Evolutionary conservation across 2,113 vertebrate genomes (phyloP).

Genomic region (Ivindomyrus marchei): DNA sequence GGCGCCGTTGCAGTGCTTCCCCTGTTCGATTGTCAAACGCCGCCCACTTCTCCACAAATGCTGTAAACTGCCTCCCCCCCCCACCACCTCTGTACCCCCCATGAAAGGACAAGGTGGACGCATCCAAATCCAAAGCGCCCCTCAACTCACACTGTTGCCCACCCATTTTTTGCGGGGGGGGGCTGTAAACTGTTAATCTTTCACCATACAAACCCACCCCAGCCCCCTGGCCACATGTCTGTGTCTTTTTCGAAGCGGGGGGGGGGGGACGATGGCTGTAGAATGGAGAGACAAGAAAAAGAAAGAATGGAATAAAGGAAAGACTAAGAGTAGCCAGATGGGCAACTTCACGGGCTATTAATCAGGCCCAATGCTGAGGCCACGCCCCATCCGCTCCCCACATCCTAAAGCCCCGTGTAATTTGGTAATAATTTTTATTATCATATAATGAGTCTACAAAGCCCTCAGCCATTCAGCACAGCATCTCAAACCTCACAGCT

Average conservation of each 20-base stretch:
- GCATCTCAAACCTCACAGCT: slow-evolving; percentile 77
- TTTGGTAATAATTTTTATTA: slow-evolving; percentile 99
- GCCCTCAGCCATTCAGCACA: slow-evolving; percentile 68
- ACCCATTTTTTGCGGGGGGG: slow-evolving; percentile 7
- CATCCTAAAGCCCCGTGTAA: slow-evolving; percentile 95
- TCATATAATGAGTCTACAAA: slow-evolving; percentile 92
- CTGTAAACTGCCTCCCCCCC: slow-evolving; percentile 29
- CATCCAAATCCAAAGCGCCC: slow-evolving; percentile 52
- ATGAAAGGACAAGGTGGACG: slow-evolving; percentile 37
- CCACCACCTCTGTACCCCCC: slow-evolving; percentile 38
- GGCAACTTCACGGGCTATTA: slow-evolving; percentile 99
- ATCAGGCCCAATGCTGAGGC: slow-evolving; percentile 79
- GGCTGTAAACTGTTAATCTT: slow-evolving; percentile 64
- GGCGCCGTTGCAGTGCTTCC: slow-evolving; percentile 36
- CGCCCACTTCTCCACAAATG: slow-evolving; percentile 44
- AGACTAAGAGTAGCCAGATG: slow-evolving; percentile 81
- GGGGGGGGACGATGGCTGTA: background rate
- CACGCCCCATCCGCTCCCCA: slow-evolving; percentile 62
- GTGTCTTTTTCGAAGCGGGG: slow-evolving; percentile 46
- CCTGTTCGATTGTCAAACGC: slow-evolving; percentile 53
- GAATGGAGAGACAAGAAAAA: slow-evolving; percentile 38
- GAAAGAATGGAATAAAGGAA: slow-evolving; percentile 52
- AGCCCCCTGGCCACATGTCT: slow-evolving; percentile 7
- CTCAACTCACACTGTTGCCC: slow-evolving; percentile 32
- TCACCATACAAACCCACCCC: slow-evolving; percentile 39